Evolutionary conservation across 2,113 vertebrate species (phyloP), one percentile per base, ranked within the genome.

Genomic region (Gymnobelideus leadbeateri): DNA sequence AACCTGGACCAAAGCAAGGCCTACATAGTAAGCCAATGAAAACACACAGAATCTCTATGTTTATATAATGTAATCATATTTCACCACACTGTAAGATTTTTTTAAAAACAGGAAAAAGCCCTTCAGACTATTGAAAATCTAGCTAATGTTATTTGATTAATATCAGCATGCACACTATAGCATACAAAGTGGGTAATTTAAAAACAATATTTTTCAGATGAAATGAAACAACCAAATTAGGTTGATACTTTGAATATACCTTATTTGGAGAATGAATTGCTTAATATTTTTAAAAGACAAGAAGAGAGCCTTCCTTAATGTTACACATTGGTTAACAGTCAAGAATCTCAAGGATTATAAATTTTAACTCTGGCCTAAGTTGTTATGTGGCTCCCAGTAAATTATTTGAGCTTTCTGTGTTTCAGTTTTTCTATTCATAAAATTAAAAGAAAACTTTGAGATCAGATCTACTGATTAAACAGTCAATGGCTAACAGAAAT

Each of bases 51-150:
- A 96, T 92, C 52, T 97, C 95, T 93, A 51, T 47, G 84, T n/a
- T 97, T 24, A 0, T 11, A 49, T 93, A 89, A 24, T 94, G 16
- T 61, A 94, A 96, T 95, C 92, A 96, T 91, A 89, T 94, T 97
- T 90, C 91, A 94, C 68, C 96, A 95, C 77, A 95, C 90, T 94
- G 89, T 92, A 98, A 97, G 25, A 51, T 19, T 25, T 4, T 91
- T 93, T 90, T 61, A n/a, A 54, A 93, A 68, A 61, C 8, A 89
- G 28, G 25, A 55, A 92, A 92, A 93, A 91, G 21, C 7, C 93
- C 11, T 95, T 46, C 25, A 52, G 31, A 37, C 47, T 94, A 90
- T 0, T 77, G 92, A 91, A 21, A 95, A 92, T 93, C 89, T 61
- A 91, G 31, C 49, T 94, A 31, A 90, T 14, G 12, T 68, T 68